These are phyloP conservation scores for Amphipoea lucens DNA, from an alignment of 2,888 invertebrate genomes.

Conservation along the genomic window DNA sequence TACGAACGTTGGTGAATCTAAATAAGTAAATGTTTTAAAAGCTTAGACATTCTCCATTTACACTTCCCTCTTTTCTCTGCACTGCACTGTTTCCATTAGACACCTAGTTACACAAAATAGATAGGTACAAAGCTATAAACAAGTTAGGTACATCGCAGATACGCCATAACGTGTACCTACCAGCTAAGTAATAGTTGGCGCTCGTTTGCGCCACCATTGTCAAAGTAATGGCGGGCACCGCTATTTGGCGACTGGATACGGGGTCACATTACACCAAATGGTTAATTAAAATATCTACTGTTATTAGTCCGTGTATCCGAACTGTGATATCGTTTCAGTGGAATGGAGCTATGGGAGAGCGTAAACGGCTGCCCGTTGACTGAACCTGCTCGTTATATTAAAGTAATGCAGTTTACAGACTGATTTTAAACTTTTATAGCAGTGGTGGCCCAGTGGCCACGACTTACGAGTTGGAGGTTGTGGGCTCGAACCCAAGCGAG, in stretches of 20 bases:
- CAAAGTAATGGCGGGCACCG: conserved; percentile 58
- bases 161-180: conserved; percentile 54
- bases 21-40: neutral
- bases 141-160: conserved; percentile 59
- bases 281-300: conserved; percentile 72
- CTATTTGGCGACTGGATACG: conserved; percentile 66
- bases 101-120: conserved; percentile 48
- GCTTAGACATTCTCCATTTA: neutral
- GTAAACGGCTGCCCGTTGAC: conserved; percentile 51
- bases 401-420: conserved; percentile 34
- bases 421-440: conserved; percentile 16
- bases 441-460: neutral
- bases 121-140: conserved; percentile 50
- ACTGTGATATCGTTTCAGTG: conserved; percentile 67
- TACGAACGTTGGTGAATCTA: neutral
- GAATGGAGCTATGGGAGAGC: conserved; percentile 65
- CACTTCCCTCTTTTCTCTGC: neutral
- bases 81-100: neutral
- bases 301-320: conserved; percentile 66
- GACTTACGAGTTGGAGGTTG: neutral
- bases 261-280: conserved; percentile 67
- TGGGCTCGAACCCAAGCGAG: neutral
- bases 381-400: conserved; percentile 34
- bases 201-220: conserved; percentile 61
- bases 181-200: conserved; percentile 59